phyloP scores from a whole-genome alignment of 2,113 vertebrate species.

The Antigone vipio region DNA sequence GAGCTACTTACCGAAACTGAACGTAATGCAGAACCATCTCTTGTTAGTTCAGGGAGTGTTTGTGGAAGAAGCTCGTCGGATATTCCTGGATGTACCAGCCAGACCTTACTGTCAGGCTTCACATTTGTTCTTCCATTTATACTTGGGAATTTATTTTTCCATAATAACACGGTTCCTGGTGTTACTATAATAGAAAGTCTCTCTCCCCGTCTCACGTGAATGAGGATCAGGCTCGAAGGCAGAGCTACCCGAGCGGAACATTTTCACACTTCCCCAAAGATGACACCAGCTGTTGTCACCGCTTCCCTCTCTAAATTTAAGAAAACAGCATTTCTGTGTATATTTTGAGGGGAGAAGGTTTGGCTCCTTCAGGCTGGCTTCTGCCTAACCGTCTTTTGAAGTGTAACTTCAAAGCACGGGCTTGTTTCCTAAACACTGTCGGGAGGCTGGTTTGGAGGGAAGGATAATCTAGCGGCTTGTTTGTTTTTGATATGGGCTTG shows the following conservation, averaged over 20 bases:
- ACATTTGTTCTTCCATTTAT: not conserved
- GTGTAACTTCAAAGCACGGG: conserved; percentile 14
- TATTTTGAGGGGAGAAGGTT: not conserved
- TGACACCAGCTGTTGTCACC: not conserved
- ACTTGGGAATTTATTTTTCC: not conserved
- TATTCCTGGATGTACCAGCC: not conserved
- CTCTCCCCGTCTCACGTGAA: not conserved
- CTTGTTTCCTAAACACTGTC: not conserved
- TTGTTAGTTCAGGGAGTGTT: not conserved
- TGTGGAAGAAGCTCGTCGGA: not conserved
- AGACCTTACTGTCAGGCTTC: not conserved
- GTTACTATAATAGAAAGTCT: not conserved
- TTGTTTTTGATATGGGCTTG: not conserved
- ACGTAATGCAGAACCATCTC: not conserved
- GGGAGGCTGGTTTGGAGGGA: not conserved
- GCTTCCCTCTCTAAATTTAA: not conserved
- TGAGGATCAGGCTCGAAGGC: not conserved
- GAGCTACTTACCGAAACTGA: not conserved
- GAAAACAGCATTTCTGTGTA: not conserved
- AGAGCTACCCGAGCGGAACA: not conserved
- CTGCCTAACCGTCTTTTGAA: conserved; percentile 7
- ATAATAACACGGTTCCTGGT: not conserved
- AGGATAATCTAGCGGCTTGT: not conserved
- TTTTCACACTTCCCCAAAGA: not conserved
- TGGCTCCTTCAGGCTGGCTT: not conserved